Conservation (phyloP, 2,888 invertebrate genomes). For the Masnerella sp. region DNA sequence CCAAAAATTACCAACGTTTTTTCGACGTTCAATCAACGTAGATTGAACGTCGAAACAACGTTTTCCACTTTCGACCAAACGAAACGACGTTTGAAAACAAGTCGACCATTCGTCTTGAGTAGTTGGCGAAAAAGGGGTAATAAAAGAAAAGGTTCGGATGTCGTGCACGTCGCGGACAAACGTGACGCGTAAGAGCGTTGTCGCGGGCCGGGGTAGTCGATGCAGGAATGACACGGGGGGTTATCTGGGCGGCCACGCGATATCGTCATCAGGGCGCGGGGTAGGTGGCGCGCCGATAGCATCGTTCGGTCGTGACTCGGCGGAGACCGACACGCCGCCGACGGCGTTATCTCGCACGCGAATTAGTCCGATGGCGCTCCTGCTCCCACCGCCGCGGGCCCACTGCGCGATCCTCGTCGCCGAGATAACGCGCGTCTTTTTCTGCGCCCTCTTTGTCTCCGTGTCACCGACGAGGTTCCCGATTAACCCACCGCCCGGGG, state of each 20-base stretch:
- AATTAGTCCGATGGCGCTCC: conserved; percentile 75
- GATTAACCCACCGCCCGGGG: not conserved
- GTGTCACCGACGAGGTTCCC: conserved; percentile 1
- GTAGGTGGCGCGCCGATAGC: conserved; percentile 65
- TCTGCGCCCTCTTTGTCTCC: conserved; percentile 18
- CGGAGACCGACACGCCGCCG: conserved; percentile 66
- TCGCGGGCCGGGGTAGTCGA: conserved; percentile 72
- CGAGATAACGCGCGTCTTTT: conserved; percentile 33
- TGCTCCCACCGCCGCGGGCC: conserved; percentile 50
- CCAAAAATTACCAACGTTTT: too few species aligned
- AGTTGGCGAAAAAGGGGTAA: not conserved
- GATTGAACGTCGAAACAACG: too few species aligned
- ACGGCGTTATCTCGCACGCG: conserved; percentile 75
- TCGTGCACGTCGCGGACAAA: conserved; percentile 42
- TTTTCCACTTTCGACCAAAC: too few species aligned
- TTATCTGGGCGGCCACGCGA: conserved; percentile 77
- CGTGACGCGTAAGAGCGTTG: conserved; percentile 50
- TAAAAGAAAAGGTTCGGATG: conserved; percentile 32
- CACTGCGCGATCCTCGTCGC: conserved; percentile 24
- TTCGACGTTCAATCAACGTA: too few species aligned
- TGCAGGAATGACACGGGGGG: conserved; percentile 77
- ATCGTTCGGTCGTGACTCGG: conserved; percentile 73
- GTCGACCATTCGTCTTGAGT: too few species aligned
- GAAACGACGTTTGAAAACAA: too few species aligned
- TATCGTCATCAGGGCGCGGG: conserved; percentile 77